phyloP scores from a whole-genome alignment of 2,113 vertebrate genomes.

The Chionis minor region DNA sequence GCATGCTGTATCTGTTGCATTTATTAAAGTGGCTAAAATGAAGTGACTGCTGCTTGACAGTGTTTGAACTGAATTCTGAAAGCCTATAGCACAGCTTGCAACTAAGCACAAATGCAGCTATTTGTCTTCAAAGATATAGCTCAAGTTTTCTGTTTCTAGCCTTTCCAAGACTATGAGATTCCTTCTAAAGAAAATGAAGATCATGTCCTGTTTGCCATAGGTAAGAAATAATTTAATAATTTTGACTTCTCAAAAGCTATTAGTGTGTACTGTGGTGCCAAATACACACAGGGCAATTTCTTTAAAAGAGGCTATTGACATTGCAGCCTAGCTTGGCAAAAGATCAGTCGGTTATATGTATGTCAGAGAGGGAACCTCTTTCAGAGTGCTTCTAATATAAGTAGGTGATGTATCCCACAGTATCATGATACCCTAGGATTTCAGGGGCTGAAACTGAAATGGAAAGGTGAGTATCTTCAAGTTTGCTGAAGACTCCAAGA shows the following conservation, averaged over 20 bases:
- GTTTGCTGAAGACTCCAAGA: neutral
- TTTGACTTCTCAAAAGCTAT: neutral
- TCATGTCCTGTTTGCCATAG: neutral
- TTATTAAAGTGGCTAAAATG: neutral
- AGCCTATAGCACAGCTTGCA: neutral
- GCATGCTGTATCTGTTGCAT: neutral
- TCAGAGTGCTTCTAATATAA: neutral
- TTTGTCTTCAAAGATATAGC: neutral
- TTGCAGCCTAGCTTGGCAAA: neutral
- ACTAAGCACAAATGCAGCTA: neutral
- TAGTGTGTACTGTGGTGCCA: neutral
- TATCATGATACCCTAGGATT: neutral
- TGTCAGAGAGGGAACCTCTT: neutral
- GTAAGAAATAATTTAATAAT: conserved; percentile 27
- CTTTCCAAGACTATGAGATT: neutral
- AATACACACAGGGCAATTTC: neutral
- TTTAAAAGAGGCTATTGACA: neutral
- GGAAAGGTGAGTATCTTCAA: neutral
- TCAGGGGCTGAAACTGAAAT: neutral
- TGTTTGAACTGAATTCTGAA: neutral
- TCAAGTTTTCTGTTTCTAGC: conserved; percentile 42
- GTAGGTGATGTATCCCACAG: neutral
- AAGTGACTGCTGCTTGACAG: neutral
- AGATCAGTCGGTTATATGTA: neutral
- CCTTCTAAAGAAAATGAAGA: conserved; percentile 21